These are phyloP conservation scores for Mormyrus proboscirostris DNA, from an alignment of 2,797 vertebrate species.

Conservation along the genomic window DNA sequence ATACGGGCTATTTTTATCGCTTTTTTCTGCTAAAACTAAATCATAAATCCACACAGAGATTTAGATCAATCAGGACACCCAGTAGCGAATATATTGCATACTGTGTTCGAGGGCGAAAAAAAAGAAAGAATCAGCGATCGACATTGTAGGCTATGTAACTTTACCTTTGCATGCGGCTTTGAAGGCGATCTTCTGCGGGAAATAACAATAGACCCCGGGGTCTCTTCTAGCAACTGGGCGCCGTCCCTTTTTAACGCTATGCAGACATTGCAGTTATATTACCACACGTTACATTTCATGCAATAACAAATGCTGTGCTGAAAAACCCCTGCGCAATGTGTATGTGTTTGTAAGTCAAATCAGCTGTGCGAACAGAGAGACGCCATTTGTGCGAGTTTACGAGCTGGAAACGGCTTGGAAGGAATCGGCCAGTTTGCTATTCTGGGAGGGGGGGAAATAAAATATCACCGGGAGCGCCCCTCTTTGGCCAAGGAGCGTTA, in stretches of 20 bases:
- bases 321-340: not conserved
- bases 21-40: not conserved
- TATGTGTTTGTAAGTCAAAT: not conserved
- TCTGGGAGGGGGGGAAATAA: not conserved
- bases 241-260: not conserved
- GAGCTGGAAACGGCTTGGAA: not conserved
- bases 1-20: not conserved
- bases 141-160: not conserved
- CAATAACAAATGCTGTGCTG: not conserved
- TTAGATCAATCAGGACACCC: not conserved
- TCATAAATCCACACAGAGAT: not conserved
- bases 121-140: not conserved
- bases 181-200: not conserved
- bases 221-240: not conserved
- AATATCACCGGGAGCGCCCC: not conserved
- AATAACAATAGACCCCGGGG: not conserved
- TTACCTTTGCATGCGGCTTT: conserved; percentile 1
- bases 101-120: not conserved
- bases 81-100: not conserved
- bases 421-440: not conserved
- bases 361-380: not conserved
- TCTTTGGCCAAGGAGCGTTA: conserved; percentile 1
- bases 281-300: not conserved
- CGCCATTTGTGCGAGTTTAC: conserved; percentile 7
- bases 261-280: not conserved